Percentiles rank a stretch among this genome's conserved stretches.
Conservation (phyloP, 1,140 invertebrate species). For the Venustaconcha ellipsiformis region DNA sequence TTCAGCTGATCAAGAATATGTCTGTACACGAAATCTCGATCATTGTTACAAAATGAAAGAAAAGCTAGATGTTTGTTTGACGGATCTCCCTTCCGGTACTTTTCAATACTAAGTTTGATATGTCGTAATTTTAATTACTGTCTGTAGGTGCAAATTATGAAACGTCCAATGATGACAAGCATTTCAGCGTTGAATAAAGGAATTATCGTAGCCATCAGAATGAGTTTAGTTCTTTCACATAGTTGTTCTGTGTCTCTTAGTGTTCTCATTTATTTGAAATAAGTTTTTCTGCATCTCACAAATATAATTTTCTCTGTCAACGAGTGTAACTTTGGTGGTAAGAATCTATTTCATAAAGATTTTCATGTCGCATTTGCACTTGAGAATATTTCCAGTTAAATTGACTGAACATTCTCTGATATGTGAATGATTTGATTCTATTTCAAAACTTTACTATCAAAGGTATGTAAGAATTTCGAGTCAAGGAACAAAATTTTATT, state of each 20-base stretch:
- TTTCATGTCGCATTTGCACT: neutral
- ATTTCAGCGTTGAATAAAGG: neutral
- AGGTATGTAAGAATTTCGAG: no score
- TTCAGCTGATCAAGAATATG: neutral
- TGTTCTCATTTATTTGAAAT: no score
- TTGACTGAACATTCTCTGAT: neutral
- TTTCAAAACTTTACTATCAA: neutral
- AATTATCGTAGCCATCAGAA: neutral
- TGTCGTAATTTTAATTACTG: neutral
- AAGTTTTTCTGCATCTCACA: no score
- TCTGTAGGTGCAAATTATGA: no score
- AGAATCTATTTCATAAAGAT: slow-evolving; percentile 1
- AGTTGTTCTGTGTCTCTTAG: no score
- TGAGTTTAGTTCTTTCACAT: neutral
- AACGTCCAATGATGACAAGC: neutral
- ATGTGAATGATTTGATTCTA: neutral
- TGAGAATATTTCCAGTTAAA: neutral
- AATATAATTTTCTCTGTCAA: neutral
- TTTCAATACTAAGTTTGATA: neutral
- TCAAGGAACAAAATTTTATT: neutral
- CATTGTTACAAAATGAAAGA: neutral
- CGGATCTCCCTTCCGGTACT: neutral
- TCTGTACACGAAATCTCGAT: neutral
- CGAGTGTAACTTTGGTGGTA: neutral
- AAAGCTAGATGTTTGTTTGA: neutral